Conservation (phyloP, 2,113 vertebrate species). For the Pteruthius melanotis region DNA sequence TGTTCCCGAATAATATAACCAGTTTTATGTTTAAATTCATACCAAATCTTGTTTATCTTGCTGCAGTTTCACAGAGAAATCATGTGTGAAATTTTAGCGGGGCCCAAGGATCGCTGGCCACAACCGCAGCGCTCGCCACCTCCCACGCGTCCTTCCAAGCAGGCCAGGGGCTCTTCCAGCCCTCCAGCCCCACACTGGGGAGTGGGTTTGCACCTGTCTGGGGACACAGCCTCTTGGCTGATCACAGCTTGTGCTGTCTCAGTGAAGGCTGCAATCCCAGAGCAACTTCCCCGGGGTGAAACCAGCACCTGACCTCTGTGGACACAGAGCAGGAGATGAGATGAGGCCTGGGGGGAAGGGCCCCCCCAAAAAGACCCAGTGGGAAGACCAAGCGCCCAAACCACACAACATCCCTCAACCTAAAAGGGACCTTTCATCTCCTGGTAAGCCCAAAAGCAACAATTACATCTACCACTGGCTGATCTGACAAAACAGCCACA, state of each 20-base stretch:
- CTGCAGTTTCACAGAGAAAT: conserved; percentile 67
- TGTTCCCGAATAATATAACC: conserved; percentile 51
- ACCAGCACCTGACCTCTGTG: fast-evolving
- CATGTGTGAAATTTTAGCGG: conserved; percentile 75
- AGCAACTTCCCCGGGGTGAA: background rate
- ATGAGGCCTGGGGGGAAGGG: background rate
- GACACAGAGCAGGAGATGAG: fast-evolving
- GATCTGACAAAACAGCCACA: background rate
- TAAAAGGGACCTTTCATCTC: background rate
- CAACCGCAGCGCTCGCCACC: background rate
- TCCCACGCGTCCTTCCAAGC: fast-evolving
- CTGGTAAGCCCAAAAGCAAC: background rate
- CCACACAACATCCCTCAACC: background rate
- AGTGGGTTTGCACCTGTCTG: background rate
- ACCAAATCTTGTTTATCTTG: conserved; percentile 75
- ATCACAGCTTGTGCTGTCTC: background rate
- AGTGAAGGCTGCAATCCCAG: background rate
- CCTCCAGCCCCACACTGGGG: background rate
- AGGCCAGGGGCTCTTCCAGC: background rate
- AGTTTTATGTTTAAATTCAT: conserved; percentile 55
- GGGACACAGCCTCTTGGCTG: background rate
- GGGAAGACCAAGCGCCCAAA: background rate
- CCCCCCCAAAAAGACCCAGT: background rate
- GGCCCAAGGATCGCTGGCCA: background rate
- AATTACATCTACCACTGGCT: background rate